Percentiles rank a stretch among this genome's conserved stretches.
Evolutionary conservation across 2,797 vertebrate genomes (phyloP).

Genomic region (Poecilia picta): DNA sequence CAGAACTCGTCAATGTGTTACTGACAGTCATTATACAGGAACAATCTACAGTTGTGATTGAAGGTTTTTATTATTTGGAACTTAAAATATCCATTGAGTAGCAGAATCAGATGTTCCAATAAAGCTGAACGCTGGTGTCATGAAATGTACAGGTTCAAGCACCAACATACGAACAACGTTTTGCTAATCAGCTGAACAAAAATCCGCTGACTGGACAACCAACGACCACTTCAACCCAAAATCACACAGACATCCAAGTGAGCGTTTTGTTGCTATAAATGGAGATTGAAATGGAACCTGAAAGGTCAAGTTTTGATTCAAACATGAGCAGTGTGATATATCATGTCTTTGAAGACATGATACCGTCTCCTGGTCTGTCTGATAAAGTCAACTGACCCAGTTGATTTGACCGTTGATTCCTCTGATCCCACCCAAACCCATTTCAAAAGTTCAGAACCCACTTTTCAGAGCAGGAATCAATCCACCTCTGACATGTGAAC

Average conservation of each 20-base stretch:
- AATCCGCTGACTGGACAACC: background rate
- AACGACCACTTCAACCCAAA: conserved; percentile 3
- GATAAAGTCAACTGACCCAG: background rate
- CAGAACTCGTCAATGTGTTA: background rate
- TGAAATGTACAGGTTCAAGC: conserved; percentile 1
- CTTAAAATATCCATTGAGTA: background rate
- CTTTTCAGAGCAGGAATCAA: background rate
- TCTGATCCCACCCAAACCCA: no score
- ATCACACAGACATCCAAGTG: background rate
- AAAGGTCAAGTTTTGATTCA: conserved; percentile 3
- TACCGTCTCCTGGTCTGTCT: background rate
- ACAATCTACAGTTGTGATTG: background rate
- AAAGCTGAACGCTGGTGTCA: background rate
- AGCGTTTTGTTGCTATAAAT: conserved; percentile 78
- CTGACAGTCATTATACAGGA: background rate
- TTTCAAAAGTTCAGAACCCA: no score
- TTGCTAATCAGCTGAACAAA: background rate
- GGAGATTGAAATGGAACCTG: conserved; percentile 63
- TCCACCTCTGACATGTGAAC: background rate
- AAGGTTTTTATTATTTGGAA: background rate
- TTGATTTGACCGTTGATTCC: no score
- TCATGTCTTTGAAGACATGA: background rate
- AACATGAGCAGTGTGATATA: background rate
- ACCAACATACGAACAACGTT: background rate
- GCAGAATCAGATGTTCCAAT: background rate